These are phyloP conservation scores for Paedocypris sp. DNA, from an alignment of 2,113 vertebrate genomes.

Conservation along the genomic window DNA sequence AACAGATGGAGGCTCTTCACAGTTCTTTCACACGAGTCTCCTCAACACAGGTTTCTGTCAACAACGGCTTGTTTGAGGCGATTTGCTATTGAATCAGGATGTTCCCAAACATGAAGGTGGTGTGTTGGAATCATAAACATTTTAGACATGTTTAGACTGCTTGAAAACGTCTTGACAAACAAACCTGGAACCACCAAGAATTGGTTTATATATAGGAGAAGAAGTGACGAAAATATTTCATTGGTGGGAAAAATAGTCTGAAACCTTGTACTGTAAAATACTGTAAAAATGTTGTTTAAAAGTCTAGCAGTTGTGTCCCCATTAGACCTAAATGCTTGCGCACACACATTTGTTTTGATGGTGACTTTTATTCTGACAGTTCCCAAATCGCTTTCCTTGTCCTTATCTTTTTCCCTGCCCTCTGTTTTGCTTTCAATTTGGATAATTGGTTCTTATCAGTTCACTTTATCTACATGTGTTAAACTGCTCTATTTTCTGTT, in stretches of 20 bases:
- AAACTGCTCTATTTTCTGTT: too few species aligned
- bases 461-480: too few species aligned
- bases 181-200: too few species aligned
- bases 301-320: too few species aligned
- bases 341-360: background rate
- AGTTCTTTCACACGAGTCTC: conserved; percentile 4
- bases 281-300: background rate
- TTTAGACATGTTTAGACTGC: background rate
- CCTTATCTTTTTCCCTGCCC: too few species aligned
- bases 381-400: too few species aligned
- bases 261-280: background rate
- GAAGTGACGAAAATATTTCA: background rate
- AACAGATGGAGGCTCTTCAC: background rate
- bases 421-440: too few species aligned
- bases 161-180: background rate
- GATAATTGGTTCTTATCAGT: too few species aligned
- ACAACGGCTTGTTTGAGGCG: background rate
- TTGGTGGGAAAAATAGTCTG: background rate
- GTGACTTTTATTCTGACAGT: too few species aligned
- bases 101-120: background rate
- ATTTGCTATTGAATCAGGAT: background rate
- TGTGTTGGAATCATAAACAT: conserved; percentile 8
- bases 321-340: too few species aligned
- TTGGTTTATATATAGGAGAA: too few species aligned
- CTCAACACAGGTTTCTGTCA: background rate